A percentile compares a stretch with the other conserved stretches of the same genome.
phyloP scores from a whole-genome alignment of 1,140 invertebrate genomes.

The Zophobas morio region DNA sequence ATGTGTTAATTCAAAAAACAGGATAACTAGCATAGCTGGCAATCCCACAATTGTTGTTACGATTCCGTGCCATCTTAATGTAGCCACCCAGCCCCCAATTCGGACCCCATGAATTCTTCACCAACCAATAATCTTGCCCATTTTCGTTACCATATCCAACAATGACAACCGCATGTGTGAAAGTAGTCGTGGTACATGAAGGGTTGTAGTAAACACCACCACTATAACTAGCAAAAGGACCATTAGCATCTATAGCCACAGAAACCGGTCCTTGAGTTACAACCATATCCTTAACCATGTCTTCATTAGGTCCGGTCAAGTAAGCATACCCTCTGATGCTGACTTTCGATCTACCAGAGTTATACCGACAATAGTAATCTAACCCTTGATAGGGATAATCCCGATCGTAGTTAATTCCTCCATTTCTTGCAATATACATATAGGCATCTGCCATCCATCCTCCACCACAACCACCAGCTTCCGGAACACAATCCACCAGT shows the following conservation, averaged over 20 bases:
- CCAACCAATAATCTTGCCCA: constrained; percentile 63
- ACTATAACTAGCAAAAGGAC: constrained; percentile 68
- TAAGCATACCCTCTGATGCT: constrained; percentile 84
- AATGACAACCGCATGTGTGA: constrained; percentile 58
- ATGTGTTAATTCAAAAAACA: constrained; percentile 73
- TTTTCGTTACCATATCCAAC: constrained; percentile 63
- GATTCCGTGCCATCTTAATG: constrained; percentile 90
- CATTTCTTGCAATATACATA: constrained; percentile 90
- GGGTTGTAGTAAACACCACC: constrained; percentile 75
- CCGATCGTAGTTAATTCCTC: constrained; percentile 90
- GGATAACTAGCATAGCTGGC: constrained; percentile 86
- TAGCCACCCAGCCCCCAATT: constrained; percentile 67
- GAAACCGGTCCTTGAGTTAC: constrained; percentile 90
- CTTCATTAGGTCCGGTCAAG: constrained; percentile 74
- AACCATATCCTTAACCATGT: constrained; percentile 77
- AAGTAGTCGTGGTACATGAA: constrained; percentile 70
- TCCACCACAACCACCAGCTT: constrained; percentile 91
- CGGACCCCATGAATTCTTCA: constrained; percentile 61
- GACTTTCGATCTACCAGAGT: constrained; percentile 76
- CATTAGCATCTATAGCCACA: constrained; percentile 94
- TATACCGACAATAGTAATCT: constrained; percentile 36
- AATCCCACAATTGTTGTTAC: constrained; percentile 90
- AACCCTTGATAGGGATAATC: constrained; percentile 88
- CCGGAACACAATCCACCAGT: constrained; percentile 91
- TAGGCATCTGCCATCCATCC: constrained; percentile 95